Percentiles rank a stretch among this genome's conserved stretches.
These are phyloP conservation scores for Aurelia aurita complex sp. Pacific DNA, from an alignment of 30 jellyfish, hydroid and myxozoan species.

Conservation along the genomic window DNA sequence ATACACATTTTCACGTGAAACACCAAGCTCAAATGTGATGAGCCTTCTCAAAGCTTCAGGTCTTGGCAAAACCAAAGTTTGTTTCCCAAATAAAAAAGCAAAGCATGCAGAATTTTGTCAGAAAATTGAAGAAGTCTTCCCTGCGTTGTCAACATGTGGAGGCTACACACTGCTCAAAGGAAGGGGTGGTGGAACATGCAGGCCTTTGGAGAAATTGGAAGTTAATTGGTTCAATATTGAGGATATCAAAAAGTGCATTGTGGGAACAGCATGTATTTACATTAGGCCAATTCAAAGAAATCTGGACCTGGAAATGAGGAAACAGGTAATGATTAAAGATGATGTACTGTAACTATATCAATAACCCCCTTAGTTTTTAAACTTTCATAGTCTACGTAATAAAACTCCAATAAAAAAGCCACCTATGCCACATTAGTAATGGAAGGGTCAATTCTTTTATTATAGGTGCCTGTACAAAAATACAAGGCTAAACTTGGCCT, in stretches of 20 bases:
- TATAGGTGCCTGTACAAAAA: no score
- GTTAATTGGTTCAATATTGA: neutral
- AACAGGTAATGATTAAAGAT: neutral
- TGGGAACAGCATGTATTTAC: slow-evolving; percentile 9
- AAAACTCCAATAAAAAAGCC: no score
- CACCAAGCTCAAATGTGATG: slow-evolving; percentile 4
- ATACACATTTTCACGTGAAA: neutral
- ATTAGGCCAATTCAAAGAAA: slow-evolving; percentile 3
- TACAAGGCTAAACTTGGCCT: no score
- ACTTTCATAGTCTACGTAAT: no score
- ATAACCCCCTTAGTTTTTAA: no score
- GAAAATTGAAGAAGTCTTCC: slow-evolving; percentile 1
- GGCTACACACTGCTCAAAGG: neutral
- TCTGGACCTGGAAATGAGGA: slow-evolving; percentile 4
- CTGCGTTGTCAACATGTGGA: neutral
- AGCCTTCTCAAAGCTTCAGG: slow-evolving; percentile 1
- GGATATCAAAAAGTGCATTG: neutral
- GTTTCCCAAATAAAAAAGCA: slow-evolving; percentile 2
- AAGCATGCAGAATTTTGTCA: neutral
- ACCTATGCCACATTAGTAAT: no score
- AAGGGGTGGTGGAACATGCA: slow-evolving; percentile 1
- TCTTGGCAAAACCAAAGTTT: slow-evolving; percentile 4
- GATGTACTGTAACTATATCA: no score
- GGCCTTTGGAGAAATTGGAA: slow-evolving; percentile 1
- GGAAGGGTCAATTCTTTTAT: no score